Conservation (phyloP, 1,140 invertebrate species). For the Pinna nobilis region DNA sequence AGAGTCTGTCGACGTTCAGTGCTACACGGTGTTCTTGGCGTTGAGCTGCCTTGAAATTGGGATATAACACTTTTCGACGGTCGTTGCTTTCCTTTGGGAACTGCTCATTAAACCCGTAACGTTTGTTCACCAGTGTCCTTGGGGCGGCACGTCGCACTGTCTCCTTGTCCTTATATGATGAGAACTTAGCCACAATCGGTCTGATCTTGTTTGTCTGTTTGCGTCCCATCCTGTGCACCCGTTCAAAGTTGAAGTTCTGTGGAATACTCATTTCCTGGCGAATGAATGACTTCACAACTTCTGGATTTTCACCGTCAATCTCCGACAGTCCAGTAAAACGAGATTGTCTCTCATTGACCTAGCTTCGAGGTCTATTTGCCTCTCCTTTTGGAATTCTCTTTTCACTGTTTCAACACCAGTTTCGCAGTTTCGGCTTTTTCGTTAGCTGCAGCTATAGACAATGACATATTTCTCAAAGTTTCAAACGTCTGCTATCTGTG, state of each 20-base stretch:
- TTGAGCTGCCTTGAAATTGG: neutral
- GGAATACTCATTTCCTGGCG: neutral
- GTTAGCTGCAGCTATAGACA: neutral
- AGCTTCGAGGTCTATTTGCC: slow-evolving; percentile 3
- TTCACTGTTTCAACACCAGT: neutral
- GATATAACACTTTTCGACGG: neutral
- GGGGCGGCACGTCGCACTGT: neutral
- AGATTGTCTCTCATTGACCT: neutral
- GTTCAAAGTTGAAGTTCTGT: too few relatives aligned
- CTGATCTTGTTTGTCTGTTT: neutral
- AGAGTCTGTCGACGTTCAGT: neutral
- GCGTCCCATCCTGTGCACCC: neutral
- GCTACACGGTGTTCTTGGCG: neutral
- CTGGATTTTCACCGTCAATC: neutral
- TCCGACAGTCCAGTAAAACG: neutral
- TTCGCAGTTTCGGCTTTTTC: neutral
- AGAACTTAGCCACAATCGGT: neutral
- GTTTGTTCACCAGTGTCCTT: neutral
- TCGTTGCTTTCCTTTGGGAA: neutral
- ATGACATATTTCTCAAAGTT: neutral
- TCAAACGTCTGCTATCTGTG: neutral
- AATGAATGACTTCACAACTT: neutral
- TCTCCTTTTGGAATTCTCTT: neutral
- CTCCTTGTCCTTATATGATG: neutral
- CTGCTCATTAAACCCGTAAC: neutral